Base-by-base conservation (phyloP, 2,113 vertebrate species). In the Antechinus flavipes region DNA sequence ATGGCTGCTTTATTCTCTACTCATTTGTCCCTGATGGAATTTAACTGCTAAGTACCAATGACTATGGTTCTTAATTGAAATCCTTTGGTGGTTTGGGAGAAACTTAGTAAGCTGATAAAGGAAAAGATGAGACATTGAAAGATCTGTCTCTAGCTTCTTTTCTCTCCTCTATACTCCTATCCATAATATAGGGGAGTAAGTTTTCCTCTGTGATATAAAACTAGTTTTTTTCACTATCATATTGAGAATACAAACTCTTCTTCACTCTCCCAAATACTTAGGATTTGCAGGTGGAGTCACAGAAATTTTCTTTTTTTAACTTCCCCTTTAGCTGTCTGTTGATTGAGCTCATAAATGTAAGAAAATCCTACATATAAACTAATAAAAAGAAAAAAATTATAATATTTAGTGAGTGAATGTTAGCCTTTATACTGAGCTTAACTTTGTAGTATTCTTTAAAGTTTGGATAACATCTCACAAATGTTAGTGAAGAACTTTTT, bases 1-100 rank as follows among this genome's bases (percentile, higher is more conserved):
- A 26, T 35, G 47, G 22, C 14, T 2, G 0, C 16, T 14, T 46
- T 2, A 49, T 23, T 11, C 27, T 55, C 7, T 24, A 1, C 1
- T 42, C 10, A 16, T 6, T 42, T 8, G 2, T 4, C 2, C n/a
- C 12, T 16, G 84, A 8, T 8, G 22, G 11, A 30, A 24, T 24
- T 1, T 30, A 26, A 50, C 42, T 11, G 0, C 22, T 46, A 35
- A 55, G 24, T n/a, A 12, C 22, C 8, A 61, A 52, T 27, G 4
- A 25, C 90, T 0, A 35, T 50, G 30, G 22, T 30, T 54, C 2
- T 27, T 90, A 76, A 76, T n/a, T 16, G 30, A n/a, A 3, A 76
- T 76, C 61, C 61, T 76, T 23, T 53, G 24, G 89, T 7, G 0
- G 30, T n/a, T 35, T 52, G 8, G 27, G 24, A 56, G 89, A 24